phyloP scores from a whole-genome alignment of 2,797 vertebrate species.

The Trachops cirrhosus region DNA sequence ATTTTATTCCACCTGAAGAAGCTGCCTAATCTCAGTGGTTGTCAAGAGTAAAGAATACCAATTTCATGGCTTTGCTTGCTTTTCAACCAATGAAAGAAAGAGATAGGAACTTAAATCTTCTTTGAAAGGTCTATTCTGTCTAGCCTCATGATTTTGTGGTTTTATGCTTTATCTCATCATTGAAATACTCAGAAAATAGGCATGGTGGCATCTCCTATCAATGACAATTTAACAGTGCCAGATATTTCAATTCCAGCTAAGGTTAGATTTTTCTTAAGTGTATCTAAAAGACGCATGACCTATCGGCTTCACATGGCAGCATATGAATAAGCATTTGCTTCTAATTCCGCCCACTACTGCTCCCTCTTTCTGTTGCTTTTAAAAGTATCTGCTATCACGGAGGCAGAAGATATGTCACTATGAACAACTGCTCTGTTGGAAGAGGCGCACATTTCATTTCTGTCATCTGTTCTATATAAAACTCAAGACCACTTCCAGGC shows the following conservation, averaged over 20 bases:
- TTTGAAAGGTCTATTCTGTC: not conserved
- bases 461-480: constrained; percentile 41
- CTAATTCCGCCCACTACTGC: constrained; percentile 66
- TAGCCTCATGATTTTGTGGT: not conserved
- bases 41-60: not conserved
- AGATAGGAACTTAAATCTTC: not conserved
- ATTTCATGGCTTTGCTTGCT: not conserved
- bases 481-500: not conserved
- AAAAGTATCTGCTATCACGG: constrained; percentile 66
- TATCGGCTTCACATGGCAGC: constrained; percentile 6
- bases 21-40: not conserved
- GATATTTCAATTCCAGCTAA: constrained; percentile 39
- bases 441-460: not conserved
- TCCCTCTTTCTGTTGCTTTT: constrained; percentile 57
- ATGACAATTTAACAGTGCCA: not conserved
- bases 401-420: constrained; percentile 54
- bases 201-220: not conserved
- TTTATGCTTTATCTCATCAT: not conserved
- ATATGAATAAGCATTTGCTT: constrained; percentile 65
- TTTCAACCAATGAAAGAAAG: not conserved
- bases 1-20: not conserved
- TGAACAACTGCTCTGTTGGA: constrained; percentile 54
- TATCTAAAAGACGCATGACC: not conserved
- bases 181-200: constrained; percentile 21
- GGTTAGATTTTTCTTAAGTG: constrained; percentile 46